Evolutionary conservation across 2,797 vertebrate species (phyloP).

Genomic region (Dendrocincla fuliginosa): DNA sequence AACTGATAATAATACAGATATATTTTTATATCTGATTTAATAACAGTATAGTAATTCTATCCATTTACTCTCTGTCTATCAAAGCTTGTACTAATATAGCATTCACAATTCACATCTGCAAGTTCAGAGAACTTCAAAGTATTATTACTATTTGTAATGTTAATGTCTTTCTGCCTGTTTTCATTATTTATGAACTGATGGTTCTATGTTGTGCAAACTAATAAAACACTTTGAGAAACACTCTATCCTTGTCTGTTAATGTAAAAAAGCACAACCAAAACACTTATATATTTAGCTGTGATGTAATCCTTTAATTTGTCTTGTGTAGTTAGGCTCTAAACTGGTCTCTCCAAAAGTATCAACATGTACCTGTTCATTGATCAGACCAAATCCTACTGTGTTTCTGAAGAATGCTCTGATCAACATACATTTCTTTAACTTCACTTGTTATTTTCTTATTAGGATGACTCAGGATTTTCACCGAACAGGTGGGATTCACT

Average conservation of each 20-base stretch:
- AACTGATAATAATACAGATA: neutral
- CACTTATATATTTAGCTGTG: neutral
- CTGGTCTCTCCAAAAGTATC: neutral
- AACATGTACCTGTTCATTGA: neutral
- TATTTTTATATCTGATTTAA: slow-evolving; percentile 19
- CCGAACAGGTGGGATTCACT: neutral
- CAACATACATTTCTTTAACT: neutral
- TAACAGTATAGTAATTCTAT: neutral
- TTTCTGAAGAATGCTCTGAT: neutral
- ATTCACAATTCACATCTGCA: neutral
- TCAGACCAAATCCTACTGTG: neutral
- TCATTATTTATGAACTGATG: neutral
- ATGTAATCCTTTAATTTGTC: neutral
- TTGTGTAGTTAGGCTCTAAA: neutral
- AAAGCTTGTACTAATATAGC: neutral
- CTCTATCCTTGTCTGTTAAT: neutral
- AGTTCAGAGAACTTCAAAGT: neutral
- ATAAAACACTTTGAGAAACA: neutral
- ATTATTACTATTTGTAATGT: neutral
- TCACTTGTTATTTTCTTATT: neutral
- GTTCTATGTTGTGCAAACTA: neutral
- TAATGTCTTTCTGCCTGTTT: neutral
- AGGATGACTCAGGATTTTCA: neutral
- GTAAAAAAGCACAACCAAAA: neutral
- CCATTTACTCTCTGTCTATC: neutral